phyloP scores from a whole-genome alignment of 2,797 vertebrate species.

The Microcaecilia unicolor region DNA sequence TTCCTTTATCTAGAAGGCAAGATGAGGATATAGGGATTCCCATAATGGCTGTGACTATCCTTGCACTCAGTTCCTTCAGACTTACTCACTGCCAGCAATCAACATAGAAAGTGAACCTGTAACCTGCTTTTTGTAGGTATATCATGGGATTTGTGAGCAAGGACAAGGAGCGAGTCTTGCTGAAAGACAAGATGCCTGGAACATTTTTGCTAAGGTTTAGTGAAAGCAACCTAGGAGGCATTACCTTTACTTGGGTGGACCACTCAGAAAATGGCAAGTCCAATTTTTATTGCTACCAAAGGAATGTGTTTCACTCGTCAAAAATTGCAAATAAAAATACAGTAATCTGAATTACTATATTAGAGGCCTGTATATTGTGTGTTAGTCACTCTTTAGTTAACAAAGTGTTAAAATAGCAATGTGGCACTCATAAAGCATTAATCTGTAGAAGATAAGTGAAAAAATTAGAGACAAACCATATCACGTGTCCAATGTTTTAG shows the following conservation, averaged over 20 bases:
- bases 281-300: too few relatives aligned
- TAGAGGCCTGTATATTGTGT: background rate
- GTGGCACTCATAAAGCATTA: accelerated
- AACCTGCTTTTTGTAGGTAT: slow-evolving; percentile 60
- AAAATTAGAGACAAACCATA: too few relatives aligned
- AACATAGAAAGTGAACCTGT: too few relatives aligned
- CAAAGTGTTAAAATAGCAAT: background rate
- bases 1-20: too few relatives aligned
- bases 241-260: slow-evolving; percentile 96
- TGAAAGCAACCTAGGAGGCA: slow-evolving; percentile 91
- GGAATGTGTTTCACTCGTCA: too few relatives aligned
- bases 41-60: too few relatives aligned
- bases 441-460: background rate
- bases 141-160: slow-evolving; percentile 97
- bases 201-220: slow-evolving; percentile 92
- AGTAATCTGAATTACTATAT: too few relatives aligned
- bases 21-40: too few relatives aligned
- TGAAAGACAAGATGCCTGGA: slow-evolving; percentile 81
- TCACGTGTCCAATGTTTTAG: too few relatives aligned
- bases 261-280: slow-evolving; percentile 73
- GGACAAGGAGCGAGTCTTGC: slow-evolving; percentile 79
- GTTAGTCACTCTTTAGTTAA: background rate
- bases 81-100: too few relatives aligned
- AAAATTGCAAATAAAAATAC: too few relatives aligned
- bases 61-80: too few relatives aligned